Percentiles rank a stretch among this genome's conserved stretches.
Evolutionary conservation across 2,888 invertebrate genomes (phyloP).

Genomic region (Caenorhabditis japonica): DNA sequence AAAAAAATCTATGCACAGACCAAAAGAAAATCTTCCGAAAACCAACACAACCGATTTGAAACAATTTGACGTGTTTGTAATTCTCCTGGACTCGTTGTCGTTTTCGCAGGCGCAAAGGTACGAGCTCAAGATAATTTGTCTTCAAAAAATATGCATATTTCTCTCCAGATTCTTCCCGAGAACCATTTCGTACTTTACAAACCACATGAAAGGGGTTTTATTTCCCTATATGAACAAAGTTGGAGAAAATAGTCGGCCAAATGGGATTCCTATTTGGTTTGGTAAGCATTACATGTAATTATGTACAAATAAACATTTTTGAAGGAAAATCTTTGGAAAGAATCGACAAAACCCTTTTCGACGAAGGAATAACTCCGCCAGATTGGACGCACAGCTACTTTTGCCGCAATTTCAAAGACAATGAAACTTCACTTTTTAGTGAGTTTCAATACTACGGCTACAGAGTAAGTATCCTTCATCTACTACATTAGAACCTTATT

Average conservation of each 20-base stretch:
- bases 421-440: constrained; percentile 49
- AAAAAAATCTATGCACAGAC: constrained; percentile 7
- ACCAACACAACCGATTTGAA: constrained; percentile 22
- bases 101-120: constrained; percentile 56
- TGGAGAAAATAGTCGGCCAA: constrained; percentile 68
- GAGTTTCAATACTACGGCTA: constrained; percentile 55
- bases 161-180: constrained; percentile 53
- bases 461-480: constrained; percentile 34
- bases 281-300: constrained; percentile 23
- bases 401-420: constrained; percentile 54
- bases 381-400: constrained; percentile 49
- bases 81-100: constrained; percentile 56
- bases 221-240: constrained; percentile 68
- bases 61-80: constrained; percentile 55
- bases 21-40: constrained; percentile 25
- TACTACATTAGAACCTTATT: no score
- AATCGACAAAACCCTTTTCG: constrained; percentile 44
- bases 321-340: constrained; percentile 55
- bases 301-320: no score
- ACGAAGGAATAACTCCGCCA: constrained; percentile 13
- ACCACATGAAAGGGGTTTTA: constrained; percentile 57
- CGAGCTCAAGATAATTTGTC: neutral
- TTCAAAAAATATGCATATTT: neutral
- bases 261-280: constrained; percentile 64
- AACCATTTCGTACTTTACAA: constrained; percentile 53